Evolutionary conservation across 2,797 vertebrate species (phyloP), one percentile per base, ranked within the genome.

Genomic region (Craterocephalus amniculus): DNA sequence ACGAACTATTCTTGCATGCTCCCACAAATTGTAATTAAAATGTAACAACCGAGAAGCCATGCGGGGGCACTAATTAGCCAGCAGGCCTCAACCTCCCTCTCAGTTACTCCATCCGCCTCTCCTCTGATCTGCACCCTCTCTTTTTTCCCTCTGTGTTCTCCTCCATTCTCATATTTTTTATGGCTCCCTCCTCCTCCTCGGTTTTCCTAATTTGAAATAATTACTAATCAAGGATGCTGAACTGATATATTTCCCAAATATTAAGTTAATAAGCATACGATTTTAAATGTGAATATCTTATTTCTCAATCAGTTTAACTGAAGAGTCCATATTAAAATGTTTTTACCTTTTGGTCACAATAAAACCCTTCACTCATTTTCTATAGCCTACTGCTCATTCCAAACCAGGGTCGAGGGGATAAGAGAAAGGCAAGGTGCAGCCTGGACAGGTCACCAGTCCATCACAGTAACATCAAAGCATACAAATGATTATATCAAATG

Each of bases 21-120:
- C 70, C 74, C 90, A 88, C 88, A 80, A 91, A 93, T 92, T 94
- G 88, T 95, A 94, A 95, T 95, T 94, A 94, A 93, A 94, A 89
- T 80, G 83, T 74, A 64, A 81, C 70, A 79, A 85, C 85, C 90
- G 84, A 93, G 92, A 90, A 91, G 86, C 81, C 85, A 40, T 67
- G 91, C 70, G 59, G 79, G 92, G 90, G 89, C 88, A 91, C 87
- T 92, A 93, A 95, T 95, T 94, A 96, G 89, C 88, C 83, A 84
- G 83, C 78, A 74, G 49, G 51, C 77, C 64, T 80, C 31, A 64
- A 67, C 92, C 93, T 95, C 92, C 92, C 88, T 68, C 29, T 70
- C 60, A 12, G 58, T 90, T 87, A 79, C 92, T 86, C 89, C 77
- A 80, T 88, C 78, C 49, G 58, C 49, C 55, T 52, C 35, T 74